phyloP scores from a whole-genome alignment of 2,113 vertebrate genomes.

The Paratilapia polleni region DNA sequence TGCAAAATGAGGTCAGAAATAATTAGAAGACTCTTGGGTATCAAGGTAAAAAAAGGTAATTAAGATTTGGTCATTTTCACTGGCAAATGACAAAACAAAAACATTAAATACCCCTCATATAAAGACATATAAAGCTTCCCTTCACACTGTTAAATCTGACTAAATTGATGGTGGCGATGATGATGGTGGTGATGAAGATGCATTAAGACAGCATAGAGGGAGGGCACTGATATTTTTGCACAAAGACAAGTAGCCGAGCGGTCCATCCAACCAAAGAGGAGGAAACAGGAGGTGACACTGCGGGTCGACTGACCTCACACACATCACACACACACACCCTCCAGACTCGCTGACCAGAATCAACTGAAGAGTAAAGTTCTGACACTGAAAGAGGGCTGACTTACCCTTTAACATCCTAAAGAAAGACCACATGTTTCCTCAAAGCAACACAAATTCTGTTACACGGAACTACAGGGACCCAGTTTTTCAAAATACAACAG shows the following conservation, averaged over 20 bases:
- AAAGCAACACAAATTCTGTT: background rate
- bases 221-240: background rate
- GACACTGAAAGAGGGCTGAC: background rate
- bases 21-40: background rate
- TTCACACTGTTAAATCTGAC: background rate
- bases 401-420: background rate
- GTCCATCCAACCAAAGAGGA: slow-evolving; percentile 13
- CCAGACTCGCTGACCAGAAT: slow-evolving; percentile 15
- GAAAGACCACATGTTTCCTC: background rate
- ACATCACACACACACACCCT: background rate
- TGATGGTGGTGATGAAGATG: slow-evolving; percentile 38
- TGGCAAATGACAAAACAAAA: background rate
- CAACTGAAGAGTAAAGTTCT: background rate
- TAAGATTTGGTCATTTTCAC: background rate
- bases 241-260: slow-evolving; percentile 20
- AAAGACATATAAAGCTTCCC: background rate
- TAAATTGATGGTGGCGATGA: slow-evolving; percentile 3
- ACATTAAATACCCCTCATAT: background rate
- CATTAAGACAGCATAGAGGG: slow-evolving; percentile 10
- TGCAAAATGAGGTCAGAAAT: background rate
- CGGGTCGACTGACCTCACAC: slow-evolving; percentile 22
- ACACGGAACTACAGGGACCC: background rate
- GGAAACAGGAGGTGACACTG: slow-evolving; percentile 42
- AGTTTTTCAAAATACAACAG: background rate
- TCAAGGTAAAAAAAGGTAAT: background rate